phyloP scores from a whole-genome alignment of 1,140 invertebrate species.

The Antheraea mylitta region DNA sequence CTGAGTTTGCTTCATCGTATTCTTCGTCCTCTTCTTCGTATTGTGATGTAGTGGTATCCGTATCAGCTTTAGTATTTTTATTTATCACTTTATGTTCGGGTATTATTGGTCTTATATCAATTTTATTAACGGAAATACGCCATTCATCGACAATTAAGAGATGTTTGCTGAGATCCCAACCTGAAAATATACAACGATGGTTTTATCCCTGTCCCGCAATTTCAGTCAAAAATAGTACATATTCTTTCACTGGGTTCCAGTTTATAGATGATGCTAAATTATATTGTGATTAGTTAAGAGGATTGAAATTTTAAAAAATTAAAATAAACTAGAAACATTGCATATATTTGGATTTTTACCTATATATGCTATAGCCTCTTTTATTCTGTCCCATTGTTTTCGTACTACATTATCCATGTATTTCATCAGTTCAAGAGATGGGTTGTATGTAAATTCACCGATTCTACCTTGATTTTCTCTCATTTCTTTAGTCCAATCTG shows the following conservation, averaged over 20 bases:
- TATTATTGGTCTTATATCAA: neutral
- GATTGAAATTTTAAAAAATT: too few species aligned
- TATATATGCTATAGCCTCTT: conserved; percentile 31
- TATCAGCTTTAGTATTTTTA: neutral
- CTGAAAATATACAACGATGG: conserved; percentile 26
- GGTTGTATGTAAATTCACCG: conserved; percentile 27
- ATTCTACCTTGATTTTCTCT: neutral
- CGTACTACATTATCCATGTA: conserved; percentile 35
- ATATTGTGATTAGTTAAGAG: too few species aligned
- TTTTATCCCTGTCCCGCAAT: too few species aligned
- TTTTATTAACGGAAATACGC: conserved; percentile 21
- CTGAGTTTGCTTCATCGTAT: neutral
- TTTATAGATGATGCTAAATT: too few species aligned
- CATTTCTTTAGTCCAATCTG: conserved; percentile 39
- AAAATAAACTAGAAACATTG: too few species aligned
- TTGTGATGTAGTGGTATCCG: neutral
- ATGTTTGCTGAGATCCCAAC: conserved; percentile 51
- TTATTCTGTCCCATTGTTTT: conserved; percentile 44
- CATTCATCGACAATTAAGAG: conserved; percentile 48
- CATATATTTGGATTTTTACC: conserved; percentile 28
- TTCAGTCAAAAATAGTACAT: too few species aligned
- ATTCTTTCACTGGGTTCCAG: too few species aligned
- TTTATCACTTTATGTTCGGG: neutral
- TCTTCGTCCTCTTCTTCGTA: neutral
- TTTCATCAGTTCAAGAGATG: conserved; percentile 32